These are phyloP conservation scores for Luperina nickerlii DNA, from an alignment of 2,888 invertebrate genomes.

Conservation along the genomic window DNA sequence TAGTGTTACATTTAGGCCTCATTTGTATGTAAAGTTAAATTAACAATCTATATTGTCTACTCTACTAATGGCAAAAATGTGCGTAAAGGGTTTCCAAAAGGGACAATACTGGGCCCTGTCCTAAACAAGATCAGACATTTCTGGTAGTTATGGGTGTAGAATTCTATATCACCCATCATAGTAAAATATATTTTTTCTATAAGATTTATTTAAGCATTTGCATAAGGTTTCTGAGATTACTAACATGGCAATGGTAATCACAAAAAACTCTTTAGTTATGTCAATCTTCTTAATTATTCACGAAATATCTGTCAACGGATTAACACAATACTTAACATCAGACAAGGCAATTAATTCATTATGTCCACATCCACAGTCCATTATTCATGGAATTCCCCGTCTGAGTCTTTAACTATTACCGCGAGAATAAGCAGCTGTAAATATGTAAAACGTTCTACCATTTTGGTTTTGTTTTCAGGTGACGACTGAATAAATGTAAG, in stretches of 20 bases:
- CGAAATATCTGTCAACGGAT: slow-evolving; percentile 32
- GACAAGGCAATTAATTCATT: slow-evolving; percentile 16
- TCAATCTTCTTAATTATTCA: slow-evolving; percentile 9
- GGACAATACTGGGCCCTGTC: not conserved
- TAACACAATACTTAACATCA: slow-evolving; percentile 20
- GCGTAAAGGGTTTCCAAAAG: not conserved
- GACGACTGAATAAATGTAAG: slow-evolving; percentile 14
- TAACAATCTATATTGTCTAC: not conserved
- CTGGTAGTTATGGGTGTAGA: not conserved
- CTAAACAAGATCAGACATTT: not conserved
- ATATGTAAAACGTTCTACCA: slow-evolving; percentile 8
- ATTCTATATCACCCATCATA: not conserved
- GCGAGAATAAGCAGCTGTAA: slow-evolving; percentile 48
- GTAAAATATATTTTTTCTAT: not conserved
- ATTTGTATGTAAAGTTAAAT: not conserved
- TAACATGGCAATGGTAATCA: not conserved
- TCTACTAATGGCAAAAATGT: not conserved
- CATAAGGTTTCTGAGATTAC: not conserved
- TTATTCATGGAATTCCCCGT: slow-evolving; percentile 35
- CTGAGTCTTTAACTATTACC: slow-evolving; percentile 23
- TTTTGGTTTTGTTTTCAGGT: slow-evolving; percentile 32
- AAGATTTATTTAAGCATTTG: not conserved
- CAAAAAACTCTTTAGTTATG: not conserved
- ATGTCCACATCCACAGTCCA: slow-evolving; percentile 25
- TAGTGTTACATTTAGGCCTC: slow-evolving; percentile 23